phyloP scores from a whole-genome alignment of 2,113 vertebrate species.

The Dasyornis broadbenti region DNA sequence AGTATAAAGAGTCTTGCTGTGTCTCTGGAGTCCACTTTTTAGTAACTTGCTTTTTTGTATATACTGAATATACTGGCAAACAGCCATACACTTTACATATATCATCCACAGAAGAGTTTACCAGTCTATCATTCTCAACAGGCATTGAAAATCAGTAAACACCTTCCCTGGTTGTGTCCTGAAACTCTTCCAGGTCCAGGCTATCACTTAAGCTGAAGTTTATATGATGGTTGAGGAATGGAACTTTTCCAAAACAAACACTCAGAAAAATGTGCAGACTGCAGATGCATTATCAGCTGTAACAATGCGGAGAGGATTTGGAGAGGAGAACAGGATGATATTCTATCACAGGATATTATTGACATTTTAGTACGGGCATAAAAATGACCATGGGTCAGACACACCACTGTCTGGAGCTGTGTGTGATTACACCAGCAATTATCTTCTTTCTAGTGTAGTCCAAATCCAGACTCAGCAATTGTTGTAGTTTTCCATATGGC shows the following conservation, averaged over 20 bases:
- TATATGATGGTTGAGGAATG: not conserved
- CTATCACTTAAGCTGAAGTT: not conserved
- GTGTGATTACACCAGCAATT: not conserved
- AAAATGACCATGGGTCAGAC: not conserved
- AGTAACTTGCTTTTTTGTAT: not conserved
- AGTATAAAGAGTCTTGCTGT: not conserved
- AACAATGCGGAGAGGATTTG: not conserved
- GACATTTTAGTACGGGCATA: not conserved
- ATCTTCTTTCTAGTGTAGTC: not conserved
- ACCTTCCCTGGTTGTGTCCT: not conserved
- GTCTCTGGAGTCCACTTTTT: not conserved
- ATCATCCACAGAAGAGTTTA: not conserved
- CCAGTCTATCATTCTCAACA: not conserved
- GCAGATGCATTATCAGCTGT: not conserved
- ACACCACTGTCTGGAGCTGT: not conserved
- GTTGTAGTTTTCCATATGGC: not conserved
- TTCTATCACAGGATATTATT: not conserved
- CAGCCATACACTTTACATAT: not conserved
- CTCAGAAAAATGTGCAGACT: not conserved
- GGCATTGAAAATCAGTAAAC: not conserved
- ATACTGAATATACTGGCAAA: not conserved
- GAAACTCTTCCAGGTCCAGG: constrained; percentile 2
- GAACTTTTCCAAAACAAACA: constrained; percentile 26
- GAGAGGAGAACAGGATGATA: not conserved
- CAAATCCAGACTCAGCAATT: not conserved